phyloP scores from a whole-genome alignment of 2,888 invertebrate genomes.

The Eurytoma californica region DNA sequence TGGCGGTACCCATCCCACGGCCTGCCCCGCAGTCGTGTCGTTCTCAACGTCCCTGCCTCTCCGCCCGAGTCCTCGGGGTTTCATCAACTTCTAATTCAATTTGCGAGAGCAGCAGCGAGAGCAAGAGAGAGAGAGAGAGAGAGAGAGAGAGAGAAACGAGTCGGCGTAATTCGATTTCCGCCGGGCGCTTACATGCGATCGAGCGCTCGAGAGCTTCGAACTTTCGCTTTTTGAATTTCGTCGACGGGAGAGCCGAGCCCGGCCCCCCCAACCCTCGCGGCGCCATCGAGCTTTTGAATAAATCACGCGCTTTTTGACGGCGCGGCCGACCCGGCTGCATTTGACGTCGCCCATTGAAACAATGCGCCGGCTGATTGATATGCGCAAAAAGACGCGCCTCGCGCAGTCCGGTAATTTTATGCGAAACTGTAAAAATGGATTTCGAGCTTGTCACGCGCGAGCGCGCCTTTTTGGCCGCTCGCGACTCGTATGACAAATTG shows the following conservation, averaged over 20 bases:
- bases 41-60: constrained; percentile 4
- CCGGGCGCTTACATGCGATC: constrained; percentile 35
- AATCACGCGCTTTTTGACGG: constrained; percentile 17
- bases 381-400: constrained; percentile 21
- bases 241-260: not conserved
- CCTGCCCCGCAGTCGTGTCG: not conserved
- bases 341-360: constrained; percentile 37
- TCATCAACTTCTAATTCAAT: constrained; percentile 55
- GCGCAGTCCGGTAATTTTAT: constrained; percentile 24
- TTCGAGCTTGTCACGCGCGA: constrained; percentile 21
- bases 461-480: not conserved
- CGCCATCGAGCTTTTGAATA: constrained; percentile 38
- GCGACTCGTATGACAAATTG: not conserved
- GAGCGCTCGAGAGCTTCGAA: not conserved
- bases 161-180: constrained; percentile 48
- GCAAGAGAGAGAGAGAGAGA: not conserved
- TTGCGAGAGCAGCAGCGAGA: constrained; percentile 11
- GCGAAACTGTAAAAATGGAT: constrained; percentile 29
- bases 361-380: constrained; percentile 39
- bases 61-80: constrained; percentile 19
- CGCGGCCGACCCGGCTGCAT: not conserved
- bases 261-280: not conserved
- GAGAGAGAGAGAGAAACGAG: not conserved
- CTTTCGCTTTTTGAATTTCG: constrained; percentile 40
- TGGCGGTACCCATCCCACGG: constrained; percentile 16